A percentile compares a stretch with the other conserved stretches of the same genome.
These are phyloP conservation scores for Poecilia wingei DNA, from an alignment of 2,797 vertebrate genomes.

Conservation along the genomic window DNA sequence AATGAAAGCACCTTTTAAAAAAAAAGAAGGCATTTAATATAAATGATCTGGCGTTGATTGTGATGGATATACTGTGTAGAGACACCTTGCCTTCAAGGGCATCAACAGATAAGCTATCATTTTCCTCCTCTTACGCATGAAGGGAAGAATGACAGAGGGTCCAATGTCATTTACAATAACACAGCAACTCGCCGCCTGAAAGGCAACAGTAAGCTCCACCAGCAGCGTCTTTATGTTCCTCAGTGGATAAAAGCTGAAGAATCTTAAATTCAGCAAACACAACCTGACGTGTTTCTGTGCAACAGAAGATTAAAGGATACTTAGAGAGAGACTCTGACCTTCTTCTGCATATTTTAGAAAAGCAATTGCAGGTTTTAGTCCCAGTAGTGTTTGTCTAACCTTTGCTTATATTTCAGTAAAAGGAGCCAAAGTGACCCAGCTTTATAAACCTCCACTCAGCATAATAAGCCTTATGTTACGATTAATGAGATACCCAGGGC, in stretches of 20 bases:
- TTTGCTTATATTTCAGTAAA: conserved; percentile 82
- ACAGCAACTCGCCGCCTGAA: conserved; percentile 47
- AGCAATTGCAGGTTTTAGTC: conserved; percentile 64
- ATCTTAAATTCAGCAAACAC: neutral
- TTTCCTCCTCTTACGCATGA: conserved; percentile 75
- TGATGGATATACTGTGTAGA: conserved; percentile 83
- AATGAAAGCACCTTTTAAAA: conserved; percentile 65
- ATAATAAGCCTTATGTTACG: conserved; percentile 78
- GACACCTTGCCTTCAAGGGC: conserved; percentile 85
- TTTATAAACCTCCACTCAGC: conserved; percentile 81
- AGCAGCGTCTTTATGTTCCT: neutral
- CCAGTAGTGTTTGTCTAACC: conserved; percentile 56
- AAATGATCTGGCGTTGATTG: conserved; percentile 85
- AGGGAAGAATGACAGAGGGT: conserved; percentile 74
- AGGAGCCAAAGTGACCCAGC: conserved; percentile 79
- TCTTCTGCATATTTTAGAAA: conserved; percentile 61
- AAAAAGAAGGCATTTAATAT: conserved; percentile 76
- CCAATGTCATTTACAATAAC: conserved; percentile 79
- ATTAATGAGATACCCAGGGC: conserved; percentile 86
- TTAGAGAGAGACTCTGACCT: conserved; percentile 57
- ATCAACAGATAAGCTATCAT: conserved; percentile 83
- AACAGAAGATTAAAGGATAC: conserved; percentile 38
- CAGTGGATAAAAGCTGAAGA: neutral
- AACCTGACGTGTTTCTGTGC: conserved; percentile 6
- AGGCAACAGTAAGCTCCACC: conserved; percentile 24